phyloP scores from a whole-genome alignment of 2,113 vertebrate genomes.

The Aplodontia rufa region DNA sequence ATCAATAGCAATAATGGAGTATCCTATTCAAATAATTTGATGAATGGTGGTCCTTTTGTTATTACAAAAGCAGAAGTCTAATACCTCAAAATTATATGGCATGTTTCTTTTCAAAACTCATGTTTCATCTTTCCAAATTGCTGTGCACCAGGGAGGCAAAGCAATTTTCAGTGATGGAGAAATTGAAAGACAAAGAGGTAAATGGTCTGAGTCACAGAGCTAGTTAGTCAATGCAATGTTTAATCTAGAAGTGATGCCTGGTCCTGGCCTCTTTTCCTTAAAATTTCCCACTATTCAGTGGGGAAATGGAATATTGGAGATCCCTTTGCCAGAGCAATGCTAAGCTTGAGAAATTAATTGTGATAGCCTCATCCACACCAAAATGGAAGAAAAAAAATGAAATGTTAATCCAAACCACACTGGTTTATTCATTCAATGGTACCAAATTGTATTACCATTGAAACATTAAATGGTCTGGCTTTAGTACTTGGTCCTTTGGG shows the following conservation, averaged over 20 bases:
- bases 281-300: constrained; percentile 47
- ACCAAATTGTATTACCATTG: constrained; percentile 65
- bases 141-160: constrained; percentile 66
- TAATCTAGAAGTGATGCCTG: constrained; percentile 58
- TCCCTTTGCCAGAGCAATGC: constrained; percentile 41
- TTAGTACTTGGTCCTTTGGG: constrained; percentile 58
- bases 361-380: constrained; percentile 72
- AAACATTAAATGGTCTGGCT: constrained; percentile 65
- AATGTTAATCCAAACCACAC: constrained; percentile 72
- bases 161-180: constrained; percentile 75
- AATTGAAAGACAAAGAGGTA: constrained; percentile 75
- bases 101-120: constrained; percentile 78
- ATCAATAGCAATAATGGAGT: constrained; percentile 76
- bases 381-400: constrained; percentile 74
- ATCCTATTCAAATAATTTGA: constrained; percentile 70
- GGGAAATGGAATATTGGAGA: constrained; percentile 51
- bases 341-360: constrained; percentile 73
- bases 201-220: constrained; percentile 70
- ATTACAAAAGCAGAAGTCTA: constrained; percentile 73
- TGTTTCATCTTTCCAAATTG: constrained; percentile 77
- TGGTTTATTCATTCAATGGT: constrained; percentile 55
- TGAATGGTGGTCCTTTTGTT: constrained; percentile 73
- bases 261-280: constrained; percentile 50
- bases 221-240: constrained; percentile 64
- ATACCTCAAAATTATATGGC: constrained; percentile 72